Base-by-base conservation (phyloP, 1,140 invertebrate genomes). In the Heliconius congener region DNA sequence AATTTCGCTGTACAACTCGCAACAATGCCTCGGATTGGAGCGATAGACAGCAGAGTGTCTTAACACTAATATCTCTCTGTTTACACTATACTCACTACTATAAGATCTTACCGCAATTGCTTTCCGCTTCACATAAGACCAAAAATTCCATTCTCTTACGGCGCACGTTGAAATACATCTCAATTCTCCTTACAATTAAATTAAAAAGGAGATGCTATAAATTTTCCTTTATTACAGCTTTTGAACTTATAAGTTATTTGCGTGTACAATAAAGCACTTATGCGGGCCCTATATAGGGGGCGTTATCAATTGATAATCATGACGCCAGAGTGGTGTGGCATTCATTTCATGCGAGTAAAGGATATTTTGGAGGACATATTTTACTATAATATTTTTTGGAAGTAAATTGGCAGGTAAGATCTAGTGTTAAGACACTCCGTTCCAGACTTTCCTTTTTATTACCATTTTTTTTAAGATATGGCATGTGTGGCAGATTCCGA, bases 221-320 rank as follows among this genome's bases (percentile, higher is more conserved):
- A 66, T 66, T 66, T 66, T 66, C 60, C 23, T 66, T 66, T 27
- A 66, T 66, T 66, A 66, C 9, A 66, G 60, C 60, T 66, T 66
- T 66, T 27, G 60, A 66, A 66, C 9, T 66, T 66, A 30, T 66
- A 66, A 66, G 60, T 66, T 66, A 66, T 66, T 66, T 66, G 27
- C 23, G 60, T 27, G 60, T 66, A 66, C 60, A 66, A 66, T 66
- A n/a, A 66, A 16, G 60, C 60, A 66, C 60, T 66, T 66, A 66
- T 66, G 60, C 60, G 60, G 60, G 60, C 23, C 23, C 60, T n/a
- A 30, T 6, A 66, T 66, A 30, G 60, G 60, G 60, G 60, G 60
- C 60, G 60, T 66, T 66, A 66, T 66, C 60, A 66, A 66, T 66
- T 66, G 60, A 66, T 66, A 66, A 66, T 66, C 60, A 66, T 66